Conservation (phyloP, 2,797 vertebrate species). For the Simalia tracyae region DNA sequence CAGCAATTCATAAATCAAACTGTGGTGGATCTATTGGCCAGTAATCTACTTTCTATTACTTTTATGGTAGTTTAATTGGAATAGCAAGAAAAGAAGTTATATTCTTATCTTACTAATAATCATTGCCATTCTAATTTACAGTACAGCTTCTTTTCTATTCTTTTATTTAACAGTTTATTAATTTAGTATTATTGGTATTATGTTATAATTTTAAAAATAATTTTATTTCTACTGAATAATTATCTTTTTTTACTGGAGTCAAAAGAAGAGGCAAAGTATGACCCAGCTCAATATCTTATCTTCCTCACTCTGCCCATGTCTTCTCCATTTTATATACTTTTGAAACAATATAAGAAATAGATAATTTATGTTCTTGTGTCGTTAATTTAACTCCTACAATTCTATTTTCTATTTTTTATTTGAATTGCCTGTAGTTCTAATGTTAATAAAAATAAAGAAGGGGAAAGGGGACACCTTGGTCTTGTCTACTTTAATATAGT, state of each 20-base stretch:
- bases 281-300: not conserved
- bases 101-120: not conserved
- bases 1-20: not conserved
- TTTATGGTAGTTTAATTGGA: not conserved
- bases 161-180: not conserved
- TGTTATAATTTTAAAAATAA: not conserved
- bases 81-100: not conserved
- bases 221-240: not conserved
- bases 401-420: too few relatives aligned
- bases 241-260: not conserved
- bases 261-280: not conserved
- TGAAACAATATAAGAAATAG: not conserved
- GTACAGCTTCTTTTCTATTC: not conserved
- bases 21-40: not conserved
- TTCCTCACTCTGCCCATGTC: not conserved
- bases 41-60: not conserved
- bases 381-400: too few relatives aligned
- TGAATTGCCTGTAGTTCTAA: too few relatives aligned
- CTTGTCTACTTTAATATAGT: not conserved
- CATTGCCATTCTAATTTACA: not conserved
- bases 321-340: not conserved
- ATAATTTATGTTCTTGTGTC: too few relatives aligned
- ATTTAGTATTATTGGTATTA: not conserved
- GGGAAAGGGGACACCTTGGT: not conserved
- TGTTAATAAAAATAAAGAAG: not conserved